Percentiles rank a stretch among this genome's conserved stretches.
Evolutionary conservation across 2,113 vertebrate species (phyloP).

Genomic region (Pomatostomus ruficeps): DNA sequence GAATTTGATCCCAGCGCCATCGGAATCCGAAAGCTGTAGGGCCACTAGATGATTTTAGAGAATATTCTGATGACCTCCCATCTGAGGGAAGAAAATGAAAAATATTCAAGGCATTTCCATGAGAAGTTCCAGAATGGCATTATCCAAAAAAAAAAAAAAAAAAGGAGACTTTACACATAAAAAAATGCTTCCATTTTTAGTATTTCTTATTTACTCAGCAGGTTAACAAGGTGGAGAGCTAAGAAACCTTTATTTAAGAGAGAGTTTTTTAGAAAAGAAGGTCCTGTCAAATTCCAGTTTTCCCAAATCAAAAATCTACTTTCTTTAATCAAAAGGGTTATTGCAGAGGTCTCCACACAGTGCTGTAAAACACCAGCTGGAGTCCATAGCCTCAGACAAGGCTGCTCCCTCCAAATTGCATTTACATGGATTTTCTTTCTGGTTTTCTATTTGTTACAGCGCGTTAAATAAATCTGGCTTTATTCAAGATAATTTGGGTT

Average conservation of each 20-base stretch:
- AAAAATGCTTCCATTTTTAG: neutral
- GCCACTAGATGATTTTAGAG: neutral
- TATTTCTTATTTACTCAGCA: neutral
- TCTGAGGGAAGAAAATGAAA: neutral
- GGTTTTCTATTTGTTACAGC: conserved; percentile 61
- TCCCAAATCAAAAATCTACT: neutral
- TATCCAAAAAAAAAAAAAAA: neutral
- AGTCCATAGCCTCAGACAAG: conserved; percentile 23
- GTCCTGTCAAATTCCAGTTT: neutral
- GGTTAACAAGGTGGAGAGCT: neutral
- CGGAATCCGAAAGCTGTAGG: neutral
- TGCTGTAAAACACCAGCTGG: neutral
- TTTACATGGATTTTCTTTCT: conserved; percentile 66
- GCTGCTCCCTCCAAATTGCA: conserved; percentile 45
- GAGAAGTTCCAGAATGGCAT: neutral
- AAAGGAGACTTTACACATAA: neutral
- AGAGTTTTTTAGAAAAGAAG: neutral
- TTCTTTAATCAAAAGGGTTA: neutral
- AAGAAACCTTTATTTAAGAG: neutral
- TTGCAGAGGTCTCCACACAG: neutral
- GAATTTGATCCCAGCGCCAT: neutral
- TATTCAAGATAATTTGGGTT: conserved; percentile 68
- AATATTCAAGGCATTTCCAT: neutral
- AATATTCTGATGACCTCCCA: neutral
- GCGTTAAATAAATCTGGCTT: conserved; percentile 65